These are phyloP conservation scores for Petroica traversi DNA, from an alignment of 2,113 vertebrate species.

Conservation along the genomic window DNA sequence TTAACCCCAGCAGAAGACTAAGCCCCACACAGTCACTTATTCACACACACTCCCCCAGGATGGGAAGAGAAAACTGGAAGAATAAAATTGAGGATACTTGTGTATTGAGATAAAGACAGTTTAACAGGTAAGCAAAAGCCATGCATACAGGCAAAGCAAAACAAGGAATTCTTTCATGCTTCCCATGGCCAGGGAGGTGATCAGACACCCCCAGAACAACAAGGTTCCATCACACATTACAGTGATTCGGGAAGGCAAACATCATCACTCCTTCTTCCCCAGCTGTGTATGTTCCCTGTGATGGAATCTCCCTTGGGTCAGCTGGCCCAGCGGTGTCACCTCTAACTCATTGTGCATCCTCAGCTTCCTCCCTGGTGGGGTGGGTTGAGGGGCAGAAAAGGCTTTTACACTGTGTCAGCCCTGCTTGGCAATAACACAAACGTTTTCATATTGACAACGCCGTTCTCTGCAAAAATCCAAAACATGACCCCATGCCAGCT, in stretches of 20 bases:
- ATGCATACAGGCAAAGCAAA: background rate
- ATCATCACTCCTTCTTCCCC: background rate
- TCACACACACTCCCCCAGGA: background rate
- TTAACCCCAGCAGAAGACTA: background rate
- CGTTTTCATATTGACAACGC: background rate
- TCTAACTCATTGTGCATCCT: background rate
- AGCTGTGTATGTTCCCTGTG: background rate
- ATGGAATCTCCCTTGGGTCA: background rate
- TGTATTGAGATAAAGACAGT: background rate
- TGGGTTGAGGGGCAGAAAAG: background rate
- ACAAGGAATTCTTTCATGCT: background rate
- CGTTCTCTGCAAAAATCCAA: background rate
- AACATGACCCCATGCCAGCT: background rate
- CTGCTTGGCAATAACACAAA: background rate
- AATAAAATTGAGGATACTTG: background rate
- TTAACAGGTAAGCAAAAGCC: background rate
- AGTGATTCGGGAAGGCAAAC: background rate
- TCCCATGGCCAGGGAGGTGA: background rate
- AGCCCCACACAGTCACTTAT: accelerated
- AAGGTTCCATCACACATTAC: accelerated
- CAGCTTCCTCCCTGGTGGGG: background rate
- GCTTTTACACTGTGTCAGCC: accelerated
- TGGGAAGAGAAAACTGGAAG: background rate
- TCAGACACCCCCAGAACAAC: background rate
- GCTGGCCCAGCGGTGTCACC: background rate